Evolutionary conservation across 37 sponge, comb jelly and placozoan genomes (phyloP).

Genomic region (Eunapius fragilis): DNA sequence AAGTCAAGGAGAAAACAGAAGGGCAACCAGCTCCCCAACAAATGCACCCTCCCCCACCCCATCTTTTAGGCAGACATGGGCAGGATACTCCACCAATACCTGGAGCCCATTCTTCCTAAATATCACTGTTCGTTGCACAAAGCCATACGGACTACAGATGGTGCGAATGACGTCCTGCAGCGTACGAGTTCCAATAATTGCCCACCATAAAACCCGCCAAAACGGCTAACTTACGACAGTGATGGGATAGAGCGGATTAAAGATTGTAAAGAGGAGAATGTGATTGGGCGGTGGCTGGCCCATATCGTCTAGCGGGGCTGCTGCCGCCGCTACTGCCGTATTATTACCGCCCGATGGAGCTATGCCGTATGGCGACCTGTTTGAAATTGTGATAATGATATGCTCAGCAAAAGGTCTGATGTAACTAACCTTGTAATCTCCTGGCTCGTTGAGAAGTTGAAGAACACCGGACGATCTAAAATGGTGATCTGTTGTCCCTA

Average conservation of each 20-base stretch:
- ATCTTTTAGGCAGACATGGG: neutral
- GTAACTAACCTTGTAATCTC: constrained; percentile 81
- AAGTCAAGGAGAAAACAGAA: too few relatives aligned
- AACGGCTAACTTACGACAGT: constrained; percentile 69
- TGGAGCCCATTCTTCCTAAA: constrained; percentile 96
- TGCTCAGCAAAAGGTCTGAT: neutral
- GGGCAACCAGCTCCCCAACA: too few relatives aligned
- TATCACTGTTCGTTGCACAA: constrained; percentile 85
- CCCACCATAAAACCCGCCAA: neutral
- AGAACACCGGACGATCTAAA: constrained; percentile 87
- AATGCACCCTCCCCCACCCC: neutral
- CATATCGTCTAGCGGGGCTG: neutral
- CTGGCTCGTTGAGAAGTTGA: constrained; percentile 91
- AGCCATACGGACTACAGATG: constrained; percentile 87
- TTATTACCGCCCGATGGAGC: constrained; percentile 31
- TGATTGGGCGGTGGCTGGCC: constrained; percentile 54
- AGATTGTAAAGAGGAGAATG: constrained; percentile 90
- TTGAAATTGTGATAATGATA: neutral
- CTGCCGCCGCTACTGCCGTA: neutral
- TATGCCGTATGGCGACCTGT: constrained; percentile 87
- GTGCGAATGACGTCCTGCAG: constrained; percentile 86
- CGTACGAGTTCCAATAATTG: neutral
- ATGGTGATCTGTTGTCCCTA: constrained; percentile 77
- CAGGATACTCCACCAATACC: constrained; percentile 88
- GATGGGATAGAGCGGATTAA: constrained; percentile 91